A percentile compares a stretch with the other conserved stretches of the same genome.
Conservation (phyloP, 2,797 vertebrate species). For the Coregonus ussuriensis region DNA sequence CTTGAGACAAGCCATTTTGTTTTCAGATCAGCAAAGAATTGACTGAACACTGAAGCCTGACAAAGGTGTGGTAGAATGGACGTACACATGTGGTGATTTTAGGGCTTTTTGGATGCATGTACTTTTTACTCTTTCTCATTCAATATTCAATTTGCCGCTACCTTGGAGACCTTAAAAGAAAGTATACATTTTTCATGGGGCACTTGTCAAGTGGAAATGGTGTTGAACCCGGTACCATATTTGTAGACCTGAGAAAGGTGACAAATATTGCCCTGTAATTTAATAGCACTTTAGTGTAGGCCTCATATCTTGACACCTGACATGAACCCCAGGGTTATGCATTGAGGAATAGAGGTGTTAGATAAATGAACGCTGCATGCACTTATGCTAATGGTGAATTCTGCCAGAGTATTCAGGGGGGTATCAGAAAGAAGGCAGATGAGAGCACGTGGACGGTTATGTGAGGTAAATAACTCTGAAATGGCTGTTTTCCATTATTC, state of each 20-base stretch:
- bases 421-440: constrained; percentile 18
- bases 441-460: constrained; percentile 20
- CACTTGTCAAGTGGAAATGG: constrained; percentile 24
- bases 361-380: constrained; percentile 45
- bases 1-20: background rate
- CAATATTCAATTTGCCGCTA: constrained; percentile 47
- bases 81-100: background rate
- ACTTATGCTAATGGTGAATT: constrained; percentile 42
- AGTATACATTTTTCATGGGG: constrained; percentile 40
- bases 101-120: constrained; percentile 1
- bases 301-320: constrained; percentile 40
- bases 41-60: too few relatives aligned
- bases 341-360: constrained; percentile 28
- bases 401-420: constrained; percentile 21
- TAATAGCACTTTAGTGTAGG: constrained; percentile 45
- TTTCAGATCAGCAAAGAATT: background rate
- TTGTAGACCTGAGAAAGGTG: constrained; percentile 38
- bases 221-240: constrained; percentile 30
- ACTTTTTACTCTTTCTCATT: constrained; percentile 22
- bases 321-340: constrained; percentile 32
- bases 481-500: constrained; percentile 17
- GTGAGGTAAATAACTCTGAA: constrained; percentile 13
- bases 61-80: too few relatives aligned
- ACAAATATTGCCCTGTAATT: constrained; percentile 46
- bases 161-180: constrained; percentile 32